Evolutionary conservation across 2,113 vertebrate genomes (phyloP).

Genomic region (Scomber colias): DNA sequence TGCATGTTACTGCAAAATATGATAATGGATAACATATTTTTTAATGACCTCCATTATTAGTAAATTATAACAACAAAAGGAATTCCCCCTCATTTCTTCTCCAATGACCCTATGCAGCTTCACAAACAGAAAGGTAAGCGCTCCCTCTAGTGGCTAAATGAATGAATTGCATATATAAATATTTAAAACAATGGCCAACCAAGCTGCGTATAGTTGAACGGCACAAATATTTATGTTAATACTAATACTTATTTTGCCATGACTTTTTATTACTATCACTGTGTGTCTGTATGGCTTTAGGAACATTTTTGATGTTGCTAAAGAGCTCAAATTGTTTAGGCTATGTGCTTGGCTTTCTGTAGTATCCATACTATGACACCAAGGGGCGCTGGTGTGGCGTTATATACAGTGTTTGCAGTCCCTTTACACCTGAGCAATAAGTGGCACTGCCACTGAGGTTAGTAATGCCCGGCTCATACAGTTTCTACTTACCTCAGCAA

Average conservation of each 20-base stretch:
- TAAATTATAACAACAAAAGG: neutral
- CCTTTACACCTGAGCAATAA: neutral
- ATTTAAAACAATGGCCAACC: neutral
- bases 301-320: neutral
- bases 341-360: neutral
- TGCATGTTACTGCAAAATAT: neutral
- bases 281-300: neutral
- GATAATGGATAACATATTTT: too few relatives aligned
- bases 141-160: conserved; percentile 41
- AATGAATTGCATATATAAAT: conserved; percentile 17
- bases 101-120: neutral
- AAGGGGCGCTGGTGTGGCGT: conserved; percentile 21
- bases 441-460: neutral
- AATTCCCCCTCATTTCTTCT: neutral
- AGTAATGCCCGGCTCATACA: neutral
- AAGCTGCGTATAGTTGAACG: neutral
- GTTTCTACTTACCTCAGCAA: conserved; percentile 39
- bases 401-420: neutral
- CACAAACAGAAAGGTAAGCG: neutral
- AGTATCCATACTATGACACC: conserved; percentile 42
- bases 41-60: neutral
- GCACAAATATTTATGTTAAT: neutral
- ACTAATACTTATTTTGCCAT: neutral
- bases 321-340: neutral
- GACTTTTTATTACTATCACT: neutral